Percentiles rank a stretch among this genome's conserved stretches.
These are phyloP conservation scores for Spheniscus mendiculus DNA, from an alignment of 2,113 vertebrate species.

Conservation along the genomic window DNA sequence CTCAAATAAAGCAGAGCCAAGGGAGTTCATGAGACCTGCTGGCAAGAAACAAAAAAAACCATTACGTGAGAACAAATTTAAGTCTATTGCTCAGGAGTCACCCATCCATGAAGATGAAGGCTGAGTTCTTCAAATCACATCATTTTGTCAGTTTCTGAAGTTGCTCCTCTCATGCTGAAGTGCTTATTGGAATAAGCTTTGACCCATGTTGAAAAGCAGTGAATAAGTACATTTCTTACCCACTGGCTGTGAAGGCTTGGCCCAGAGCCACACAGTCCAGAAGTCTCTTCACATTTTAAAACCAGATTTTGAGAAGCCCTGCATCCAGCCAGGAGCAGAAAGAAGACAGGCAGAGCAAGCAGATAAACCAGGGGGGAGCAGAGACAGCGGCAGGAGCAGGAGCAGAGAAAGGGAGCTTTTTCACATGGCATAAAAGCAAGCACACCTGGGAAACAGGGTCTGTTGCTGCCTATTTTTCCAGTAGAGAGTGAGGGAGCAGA, in stretches of 20 bases:
- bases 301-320: slow-evolving; percentile 15
- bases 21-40: background rate
- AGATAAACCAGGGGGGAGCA: background rate
- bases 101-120: background rate
- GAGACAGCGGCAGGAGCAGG: background rate
- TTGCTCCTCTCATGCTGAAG: background rate
- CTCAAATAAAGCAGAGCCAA: background rate
- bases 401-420: background rate
- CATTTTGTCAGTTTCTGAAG: background rate
- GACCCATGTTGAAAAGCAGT: background rate
- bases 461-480: background rate
- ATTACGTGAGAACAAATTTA: background rate
- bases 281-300: slow-evolving; percentile 24
- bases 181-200: background rate
- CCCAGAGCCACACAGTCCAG: background rate
- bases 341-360: background rate
- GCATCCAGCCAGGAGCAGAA: background rate
- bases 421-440: background rate
- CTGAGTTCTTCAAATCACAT: background rate
- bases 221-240: background rate
- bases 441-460: background rate
- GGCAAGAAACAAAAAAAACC: background rate
- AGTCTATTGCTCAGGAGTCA: background rate
- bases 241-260: background rate
- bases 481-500: background rate